A percentile compares a stretch with the other conserved stretches of the same genome.
phyloP scores from a whole-genome alignment of 2,113 vertebrate genomes.

The Puffinus mauretanicus region DNA sequence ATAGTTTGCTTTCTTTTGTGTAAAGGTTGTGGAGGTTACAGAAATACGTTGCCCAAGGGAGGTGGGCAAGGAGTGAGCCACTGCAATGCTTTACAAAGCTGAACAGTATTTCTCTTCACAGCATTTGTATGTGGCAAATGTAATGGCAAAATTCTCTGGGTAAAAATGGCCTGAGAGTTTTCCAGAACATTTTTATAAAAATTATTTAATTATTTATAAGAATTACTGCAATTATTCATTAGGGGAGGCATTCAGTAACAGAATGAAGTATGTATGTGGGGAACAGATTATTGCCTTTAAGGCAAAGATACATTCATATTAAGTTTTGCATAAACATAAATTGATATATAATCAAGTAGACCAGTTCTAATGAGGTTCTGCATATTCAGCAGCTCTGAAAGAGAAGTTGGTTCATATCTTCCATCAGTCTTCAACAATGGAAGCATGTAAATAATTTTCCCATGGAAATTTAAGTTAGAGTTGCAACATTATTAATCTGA shows the following conservation, averaged over 20 bases:
- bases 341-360: slow-evolving; percentile 23
- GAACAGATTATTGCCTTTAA: slow-evolving; percentile 54
- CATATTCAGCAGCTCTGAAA: slow-evolving; percentile 36
- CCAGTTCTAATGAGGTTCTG: neutral
- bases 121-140: neutral
- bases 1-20: neutral
- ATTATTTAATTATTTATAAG: neutral
- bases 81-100: neutral
- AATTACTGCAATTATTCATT: slow-evolving; percentile 37
- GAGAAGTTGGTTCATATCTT: neutral
- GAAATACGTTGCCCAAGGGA: neutral
- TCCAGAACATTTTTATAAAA: neutral
- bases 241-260: neutral
- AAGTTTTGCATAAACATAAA: slow-evolving; percentile 44
- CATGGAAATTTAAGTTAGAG: slow-evolving; percentile 13
- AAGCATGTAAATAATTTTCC: slow-evolving; percentile 9
- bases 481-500: neutral
- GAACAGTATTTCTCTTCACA: neutral
- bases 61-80: neutral
- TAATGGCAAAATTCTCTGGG: neutral
- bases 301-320: slow-evolving; percentile 15
- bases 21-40: neutral
- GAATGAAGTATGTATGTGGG: neutral
- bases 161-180: slow-evolving; percentile 22
- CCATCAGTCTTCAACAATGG: slow-evolving; percentile 3